Conservation (phyloP, 1,140 invertebrate species). For the Triops longicaudatus region DNA sequence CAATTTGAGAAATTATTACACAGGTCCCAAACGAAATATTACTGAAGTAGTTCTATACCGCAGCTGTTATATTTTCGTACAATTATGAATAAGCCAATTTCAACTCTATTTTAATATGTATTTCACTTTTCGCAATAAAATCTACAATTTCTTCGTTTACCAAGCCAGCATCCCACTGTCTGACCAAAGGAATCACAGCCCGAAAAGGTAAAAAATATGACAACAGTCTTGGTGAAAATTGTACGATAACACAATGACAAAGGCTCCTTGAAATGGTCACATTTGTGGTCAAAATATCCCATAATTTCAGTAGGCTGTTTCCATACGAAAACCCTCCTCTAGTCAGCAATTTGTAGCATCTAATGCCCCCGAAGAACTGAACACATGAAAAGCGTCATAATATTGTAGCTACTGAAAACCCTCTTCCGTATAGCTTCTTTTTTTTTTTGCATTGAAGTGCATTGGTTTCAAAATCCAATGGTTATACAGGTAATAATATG, state of each 20-base stretch:
- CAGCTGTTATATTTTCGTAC: no score
- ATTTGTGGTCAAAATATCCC: neutral
- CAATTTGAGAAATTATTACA: no score
- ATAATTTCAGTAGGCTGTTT: neutral
- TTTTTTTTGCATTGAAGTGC: neutral
- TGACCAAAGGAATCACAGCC: neutral
- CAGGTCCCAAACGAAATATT: no score
- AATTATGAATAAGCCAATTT: no score
- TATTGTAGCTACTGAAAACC: slow-evolving; percentile 4
- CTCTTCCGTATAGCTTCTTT: neutral
- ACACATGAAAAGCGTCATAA: neutral
- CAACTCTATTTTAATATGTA: neutral
- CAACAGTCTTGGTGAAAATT: neutral
- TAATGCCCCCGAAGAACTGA: neutral
- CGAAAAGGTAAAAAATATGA: neutral
- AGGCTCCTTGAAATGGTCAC: slow-evolving; percentile 7
- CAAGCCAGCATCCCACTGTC: neutral
- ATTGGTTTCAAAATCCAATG: neutral
- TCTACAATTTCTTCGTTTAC: neutral
- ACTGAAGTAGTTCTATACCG: no score
- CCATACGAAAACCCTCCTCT: neutral
- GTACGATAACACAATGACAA: neutral
- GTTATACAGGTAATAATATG: neutral
- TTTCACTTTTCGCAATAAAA: neutral
- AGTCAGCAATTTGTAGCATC: neutral